Conservation (phyloP, 2,797 vertebrate species). For the Nannoperca obscura region DNA sequence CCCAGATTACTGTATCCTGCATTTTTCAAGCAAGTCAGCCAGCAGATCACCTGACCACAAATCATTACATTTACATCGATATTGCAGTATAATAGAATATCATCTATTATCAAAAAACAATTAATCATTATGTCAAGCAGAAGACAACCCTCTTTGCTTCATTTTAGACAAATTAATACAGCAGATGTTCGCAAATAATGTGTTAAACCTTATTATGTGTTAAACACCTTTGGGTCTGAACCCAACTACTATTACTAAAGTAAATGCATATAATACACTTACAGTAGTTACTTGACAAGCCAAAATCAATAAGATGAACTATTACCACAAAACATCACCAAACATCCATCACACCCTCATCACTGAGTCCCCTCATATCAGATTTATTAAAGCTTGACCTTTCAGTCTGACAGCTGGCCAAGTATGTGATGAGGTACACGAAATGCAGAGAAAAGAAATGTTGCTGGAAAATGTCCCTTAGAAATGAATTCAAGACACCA, state of each 20-base stretch:
- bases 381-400: conserved; percentile 27
- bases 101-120: neutral
- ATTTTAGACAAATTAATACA: neutral
- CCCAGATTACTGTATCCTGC: neutral
- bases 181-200: neutral
- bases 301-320: neutral
- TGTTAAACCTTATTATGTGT: neutral
- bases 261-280: neutral
- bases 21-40: neutral
- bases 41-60: neutral
- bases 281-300: neutral
- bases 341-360: conserved; percentile 5
- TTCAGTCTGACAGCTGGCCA: conserved; percentile 12
- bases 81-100: neutral
- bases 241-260: neutral
- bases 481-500: neutral
- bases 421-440: conserved; percentile 12
- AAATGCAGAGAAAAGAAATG: neutral
- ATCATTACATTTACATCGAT: neutral
- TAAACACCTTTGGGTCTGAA: too few relatives aligned
- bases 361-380: conserved; percentile 9
- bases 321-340: neutral
- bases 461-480: neutral
- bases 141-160: neutral
- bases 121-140: neutral